Base-by-base conservation (phyloP, 2,797 vertebrate species). In the Gymnoscopelus microlampas region DNA sequence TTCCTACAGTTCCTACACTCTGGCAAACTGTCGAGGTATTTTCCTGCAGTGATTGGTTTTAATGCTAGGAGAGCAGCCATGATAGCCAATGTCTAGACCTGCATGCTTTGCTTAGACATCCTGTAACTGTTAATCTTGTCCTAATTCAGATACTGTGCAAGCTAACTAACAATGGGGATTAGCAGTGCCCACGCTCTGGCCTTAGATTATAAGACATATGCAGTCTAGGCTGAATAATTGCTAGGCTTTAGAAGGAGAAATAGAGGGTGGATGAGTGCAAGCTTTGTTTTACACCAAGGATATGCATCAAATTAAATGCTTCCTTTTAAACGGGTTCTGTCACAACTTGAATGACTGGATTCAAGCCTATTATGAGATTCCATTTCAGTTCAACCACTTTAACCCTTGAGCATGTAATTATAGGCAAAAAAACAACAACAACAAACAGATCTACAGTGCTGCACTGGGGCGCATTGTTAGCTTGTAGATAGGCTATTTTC, bases 1-100 rank as follows among this genome's bases (percentile, higher is more conserved):
- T 96, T 95, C 96, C 90, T 84, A 81, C 90, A 87, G 93, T 95
- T 95, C 95, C 96, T 95, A 94, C 96, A 96, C 95, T 93, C 96
- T 94, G 96, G 95, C 95, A 94, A 94, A 95, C 95, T 95, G 96
- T 95, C 93, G 95, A 97, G 96, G 96, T 97, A 97, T 96, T 97
- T 44, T 97, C 95, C 95, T 97, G 96, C 94, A 95, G 96, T 95
- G 96, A 97, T 96, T 97, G 95, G 95, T 97, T 96, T 96, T 94
- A 94, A 94, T 95, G 95, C 94, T 96, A 95, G 95, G 94, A 94
- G 90, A 94, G 93, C 93, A 93, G 93, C 95, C 93, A 94, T 87
- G 32, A 77, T 96, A 95, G 94, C 92, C 80, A 92, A 44, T 94
- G 94, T 95, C 87, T 95, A 95, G 95, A 95, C 93, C 88, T 97